Base-by-base conservation (phyloP, 2,113 vertebrate species). In the Nesoenas mayeri region DNA sequence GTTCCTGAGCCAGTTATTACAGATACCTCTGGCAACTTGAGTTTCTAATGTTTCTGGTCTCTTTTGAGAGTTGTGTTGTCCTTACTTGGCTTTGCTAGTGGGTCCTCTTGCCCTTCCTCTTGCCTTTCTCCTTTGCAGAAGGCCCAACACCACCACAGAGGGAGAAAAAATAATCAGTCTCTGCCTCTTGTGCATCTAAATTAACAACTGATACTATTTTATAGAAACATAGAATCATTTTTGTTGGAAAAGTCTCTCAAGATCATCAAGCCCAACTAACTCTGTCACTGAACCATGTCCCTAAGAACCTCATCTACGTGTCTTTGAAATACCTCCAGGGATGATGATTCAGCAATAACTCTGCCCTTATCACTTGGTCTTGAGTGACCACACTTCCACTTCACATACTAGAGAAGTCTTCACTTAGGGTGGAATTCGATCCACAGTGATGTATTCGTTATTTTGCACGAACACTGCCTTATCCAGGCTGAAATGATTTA, bases 21-120 rank as follows among this genome's bases (percentile, higher is more conserved):
- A 26, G 14, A 17, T 48, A 3, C 5, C 2, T 60, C 7, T 62
- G 29, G 14, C 65, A 91, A 62, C 0, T 0, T 44, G 10, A 14
- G 5, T 53, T 12, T 34, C 6, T 32, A 42, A 69, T 53, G 11
- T 0, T 79, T 65, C 31, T 72, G 24, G 15, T 61, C n/a, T 53
- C 36, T 72, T 79, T 47, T 70, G 12, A 57, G 40, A 44, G 36
- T 6, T 53, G 3, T 36, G 15, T 32, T 72, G 3, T 20, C 82
- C 58, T 77, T 79, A 32, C 18, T 40, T 12, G 2, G 7, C 20
- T 15, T 73, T 79, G 7, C 6, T 64, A 18, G 5, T 69, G 18
- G 2, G 10, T 42, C 8, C 3, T 58, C 19, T 58, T 78, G 18
- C 3, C 11, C 18, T 44, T 74, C 32, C 10, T 74, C 38, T 79